These are phyloP conservation scores for Poecilus cupreus DNA, from an alignment of 2,888 invertebrate species.

Conservation along the genomic window DNA sequence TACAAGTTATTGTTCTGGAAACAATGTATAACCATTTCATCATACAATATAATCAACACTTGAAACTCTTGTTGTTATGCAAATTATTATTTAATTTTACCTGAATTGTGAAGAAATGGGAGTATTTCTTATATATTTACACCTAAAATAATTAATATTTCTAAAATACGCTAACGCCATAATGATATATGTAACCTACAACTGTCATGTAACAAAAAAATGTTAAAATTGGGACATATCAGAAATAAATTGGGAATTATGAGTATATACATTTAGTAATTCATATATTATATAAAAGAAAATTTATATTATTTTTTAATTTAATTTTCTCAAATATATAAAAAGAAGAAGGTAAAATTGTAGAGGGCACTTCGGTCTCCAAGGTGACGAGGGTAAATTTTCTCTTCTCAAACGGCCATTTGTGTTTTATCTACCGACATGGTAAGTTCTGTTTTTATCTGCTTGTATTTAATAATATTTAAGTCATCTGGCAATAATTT, in stretches of 20 bases:
- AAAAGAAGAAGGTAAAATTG: neutral
- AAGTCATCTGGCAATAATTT: slow-evolving; percentile 19
- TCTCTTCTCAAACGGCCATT: slow-evolving; percentile 48
- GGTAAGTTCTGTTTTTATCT: slow-evolving; percentile 54
- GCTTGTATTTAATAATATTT: neutral
- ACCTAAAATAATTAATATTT: slow-evolving; percentile 11
- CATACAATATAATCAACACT: neutral
- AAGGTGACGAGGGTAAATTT: neutral
- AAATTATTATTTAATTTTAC: slow-evolving; percentile 15
- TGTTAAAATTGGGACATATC: neutral
- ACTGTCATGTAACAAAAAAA: neutral
- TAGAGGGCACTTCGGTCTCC: neutral
- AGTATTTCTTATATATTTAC: neutral
- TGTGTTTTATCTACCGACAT: slow-evolving; percentile 44
- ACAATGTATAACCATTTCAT: slow-evolving; percentile 30
- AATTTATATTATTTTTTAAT: neutral
- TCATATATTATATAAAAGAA: neutral
- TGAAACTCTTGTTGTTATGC: neutral
- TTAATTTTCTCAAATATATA: neutral
- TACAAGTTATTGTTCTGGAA: slow-evolving; percentile 25
- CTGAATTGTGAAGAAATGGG: neutral
- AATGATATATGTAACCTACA: slow-evolving; percentile 23
- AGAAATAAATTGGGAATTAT: too few species aligned
- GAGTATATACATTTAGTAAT: too few species aligned
- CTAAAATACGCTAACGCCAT: slow-evolving; percentile 45